Evolutionary conservation across 2,888 invertebrate species (phyloP).

Genomic region (Oligia latruncula): DNA sequence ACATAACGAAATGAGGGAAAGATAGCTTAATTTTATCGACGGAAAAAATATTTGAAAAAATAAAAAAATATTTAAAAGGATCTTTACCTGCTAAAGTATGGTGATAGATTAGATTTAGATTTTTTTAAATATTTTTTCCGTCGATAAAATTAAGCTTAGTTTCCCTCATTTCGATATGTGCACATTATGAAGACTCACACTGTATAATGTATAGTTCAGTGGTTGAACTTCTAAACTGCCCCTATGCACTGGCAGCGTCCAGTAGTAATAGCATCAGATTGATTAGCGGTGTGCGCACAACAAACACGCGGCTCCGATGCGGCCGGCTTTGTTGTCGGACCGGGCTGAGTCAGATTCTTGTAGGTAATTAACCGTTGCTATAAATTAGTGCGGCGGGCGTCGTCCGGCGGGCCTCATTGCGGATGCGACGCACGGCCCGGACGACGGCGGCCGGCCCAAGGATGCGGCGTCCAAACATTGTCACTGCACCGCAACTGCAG

Average conservation of each 20-base stretch:
- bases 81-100: too few relatives aligned
- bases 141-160: too few relatives aligned
- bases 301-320: slow-evolving; percentile 71
- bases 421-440: slow-evolving; percentile 79
- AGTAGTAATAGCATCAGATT: slow-evolving; percentile 67
- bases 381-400: slow-evolving; percentile 80
- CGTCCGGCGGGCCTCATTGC: slow-evolving; percentile 78
- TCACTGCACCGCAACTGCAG: slow-evolving; percentile 84
- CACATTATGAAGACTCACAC: too few relatives aligned
- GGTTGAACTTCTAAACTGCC: slow-evolving; percentile 7
- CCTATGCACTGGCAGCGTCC: slow-evolving; percentile 19
- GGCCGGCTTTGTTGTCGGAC: slow-evolving; percentile 72
- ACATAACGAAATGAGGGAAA: too few relatives aligned
- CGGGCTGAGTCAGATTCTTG: slow-evolving; percentile 83
- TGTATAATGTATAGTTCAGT: neutral
- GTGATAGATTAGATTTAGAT: too few relatives aligned
- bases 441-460: slow-evolving; percentile 72
- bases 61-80: too few relatives aligned
- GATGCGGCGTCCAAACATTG: slow-evolving; percentile 86
- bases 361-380: slow-evolving; percentile 86
- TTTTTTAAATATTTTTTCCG: too few relatives aligned
- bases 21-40: too few relatives aligned
- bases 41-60: too few relatives aligned
- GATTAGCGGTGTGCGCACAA: slow-evolving; percentile 70
- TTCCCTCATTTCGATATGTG: too few relatives aligned